A percentile compares a stretch with the other conserved stretches of the same genome.
phyloP scores from a whole-genome alignment of 2,797 vertebrate species.

The Poeciliopsis infans region DNA sequence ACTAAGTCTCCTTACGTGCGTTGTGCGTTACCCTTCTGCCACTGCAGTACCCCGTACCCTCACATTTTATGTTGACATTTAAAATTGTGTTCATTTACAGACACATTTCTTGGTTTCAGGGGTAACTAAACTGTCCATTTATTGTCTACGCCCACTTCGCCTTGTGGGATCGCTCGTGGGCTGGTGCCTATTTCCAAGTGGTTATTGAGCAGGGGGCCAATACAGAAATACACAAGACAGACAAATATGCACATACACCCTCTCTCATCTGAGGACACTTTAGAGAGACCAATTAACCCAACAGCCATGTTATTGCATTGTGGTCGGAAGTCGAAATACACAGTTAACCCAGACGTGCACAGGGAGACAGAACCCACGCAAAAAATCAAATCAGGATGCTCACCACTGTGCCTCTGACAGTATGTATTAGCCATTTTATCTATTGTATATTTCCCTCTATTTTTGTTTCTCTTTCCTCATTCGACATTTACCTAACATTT shows the following conservation, averaged over 20 bases:
- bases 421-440: not conserved
- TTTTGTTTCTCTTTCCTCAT: not conserved
- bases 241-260: not conserved
- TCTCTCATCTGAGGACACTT: not conserved
- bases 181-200: not conserved
- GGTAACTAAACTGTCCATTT: not conserved
- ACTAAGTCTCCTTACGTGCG: too few species aligned
- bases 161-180: not conserved
- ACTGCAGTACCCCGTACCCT: not conserved
- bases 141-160: not conserved
- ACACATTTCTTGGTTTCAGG: not conserved
- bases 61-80: not conserved
- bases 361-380: not conserved
- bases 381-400: not conserved
- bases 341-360: not conserved
- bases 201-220: not conserved
- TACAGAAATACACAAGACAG: not conserved
- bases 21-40: too few species aligned
- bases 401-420: not conserved
- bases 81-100: slow-evolving; percentile 3
- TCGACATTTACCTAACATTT: not conserved
- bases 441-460: not conserved
- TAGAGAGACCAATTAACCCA: not conserved
- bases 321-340: not conserved
- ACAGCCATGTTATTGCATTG: not conserved